Evolutionary conservation across 2,797 vertebrate genomes (phyloP), one percentile per base, ranked within the genome.

Genomic region (Acanthurus tractus): DNA sequence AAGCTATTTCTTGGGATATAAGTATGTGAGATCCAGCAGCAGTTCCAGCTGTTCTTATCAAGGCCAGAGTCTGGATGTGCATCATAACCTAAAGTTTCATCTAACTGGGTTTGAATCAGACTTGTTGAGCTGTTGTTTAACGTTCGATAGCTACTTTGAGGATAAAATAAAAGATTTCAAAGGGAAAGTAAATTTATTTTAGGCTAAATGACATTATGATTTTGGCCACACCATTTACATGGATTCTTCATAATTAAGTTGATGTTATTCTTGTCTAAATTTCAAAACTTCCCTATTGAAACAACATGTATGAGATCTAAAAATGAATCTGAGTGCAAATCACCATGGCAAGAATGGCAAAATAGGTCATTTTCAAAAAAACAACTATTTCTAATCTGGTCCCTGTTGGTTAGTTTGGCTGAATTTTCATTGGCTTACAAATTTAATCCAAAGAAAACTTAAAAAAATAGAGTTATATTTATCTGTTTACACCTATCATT

Each of bases 21-120:
- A 23, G 20, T 0, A 13, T 55, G 20, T 45, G 18, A 22, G 15
- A 58, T 72, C 54, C 50, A 74, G 65, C 63, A 71, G 40, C 18
- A 61, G 23, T 20, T 58, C 3, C 22, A 48, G 15, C 57, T 52
- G n/a, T 44, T 14, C 55, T 57, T 64, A 52, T 34, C 20, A 42
- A 75, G 23, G 52, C 7, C 29, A 22, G 8, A 45, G 4, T 54
- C 17, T 53, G 55, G 48, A 63, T 75, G 22, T 62, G 48, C 0
- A 0, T 62, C 40, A 25, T 8, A 50, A 17, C n/a, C 14, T 49
- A 18, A 29, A 48, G 22, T 55, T 64, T 57, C 3, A 20, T 50
- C 20, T 2, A 2, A 2, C 25, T 62, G 9, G 9, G 12, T 66
- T 70, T 48, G 22, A 76, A 7, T 59, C 0, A 42, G 20, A 57